Evolutionary conservation across 2,888 invertebrate species (phyloP), one percentile per base, ranked within the genome.

Genomic region (Suillia variegata): DNA sequence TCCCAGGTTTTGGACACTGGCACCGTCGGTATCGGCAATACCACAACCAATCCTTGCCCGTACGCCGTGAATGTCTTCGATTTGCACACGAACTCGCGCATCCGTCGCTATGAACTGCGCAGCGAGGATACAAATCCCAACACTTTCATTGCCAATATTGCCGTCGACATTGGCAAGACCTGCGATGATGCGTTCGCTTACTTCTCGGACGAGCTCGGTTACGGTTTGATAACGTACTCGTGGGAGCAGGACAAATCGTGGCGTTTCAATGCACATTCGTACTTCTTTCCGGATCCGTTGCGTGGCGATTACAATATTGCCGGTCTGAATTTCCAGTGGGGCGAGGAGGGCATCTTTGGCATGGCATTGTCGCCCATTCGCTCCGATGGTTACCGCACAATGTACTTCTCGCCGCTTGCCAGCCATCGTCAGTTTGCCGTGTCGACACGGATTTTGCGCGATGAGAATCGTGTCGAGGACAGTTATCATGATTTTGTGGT

Each of bases 121-220:
- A 82, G 87, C 0, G 90, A 90, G 62, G 92, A 93, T 70, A 91
- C 89, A 18, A 90, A 91, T 64, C 81, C 87, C 55, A 86, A 89
- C 45, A 92, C 92, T 0, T 93, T 93, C 78, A 92, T 93, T 63
- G 93, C 93, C n/a, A 93, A 92, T 74, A 91, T 92, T 59, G 91
- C 89, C n/a, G 86, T 93, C 2, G 93, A 94, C 73, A 84, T 91
- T 65, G 91, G 91, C 26, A 84, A 85, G 68, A 85, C 84, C 47
- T 93, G 92, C 73, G 89, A 91, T 2, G 91, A 92, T 73, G 87
- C 90, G 0, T 91, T 85, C 74, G 92, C 92, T 0, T 93, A 93
- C 78, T 87, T 92, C 81, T 89, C 91, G 0, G 93, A 93, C 75
- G 93, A 93, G 76, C 83, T 93, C 20, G 92, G 92, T 54, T 93